These are phyloP conservation scores for Eospalax fontanierii DNA, from an alignment of 2,797 vertebrate species.

Conservation along the genomic window DNA sequence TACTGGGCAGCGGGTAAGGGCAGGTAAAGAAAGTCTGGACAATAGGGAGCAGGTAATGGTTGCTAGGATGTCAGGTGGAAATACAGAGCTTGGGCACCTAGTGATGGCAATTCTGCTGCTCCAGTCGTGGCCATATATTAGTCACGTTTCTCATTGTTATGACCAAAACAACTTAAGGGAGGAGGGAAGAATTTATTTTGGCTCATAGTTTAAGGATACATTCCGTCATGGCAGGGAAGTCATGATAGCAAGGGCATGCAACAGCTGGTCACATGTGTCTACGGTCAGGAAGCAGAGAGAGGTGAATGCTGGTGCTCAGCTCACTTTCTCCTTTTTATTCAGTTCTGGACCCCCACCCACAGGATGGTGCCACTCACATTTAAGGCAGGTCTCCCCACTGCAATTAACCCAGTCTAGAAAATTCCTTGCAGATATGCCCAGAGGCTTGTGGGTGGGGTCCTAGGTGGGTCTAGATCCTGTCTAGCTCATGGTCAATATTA, in stretches of 20 bases:
- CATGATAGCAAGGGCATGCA: too few relatives aligned
- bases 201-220: background rate
- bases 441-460: background rate
- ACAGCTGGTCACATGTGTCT: background rate
- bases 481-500: too few relatives aligned
- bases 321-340: background rate
- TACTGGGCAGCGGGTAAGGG: background rate
- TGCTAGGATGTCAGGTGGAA: background rate
- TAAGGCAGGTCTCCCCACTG: background rate
- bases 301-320: too few relatives aligned
- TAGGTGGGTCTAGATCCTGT: background rate
- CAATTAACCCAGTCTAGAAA: background rate
- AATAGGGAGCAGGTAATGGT: background rate
- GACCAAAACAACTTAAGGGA: background rate
- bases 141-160: background rate
- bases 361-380: background rate
- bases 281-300: background rate
- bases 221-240: background rate
- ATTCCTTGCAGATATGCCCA: background rate
- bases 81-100: background rate
- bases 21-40: background rate
- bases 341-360: background rate
- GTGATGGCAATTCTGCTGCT: rapidly evolving
- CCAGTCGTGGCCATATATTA: background rate
- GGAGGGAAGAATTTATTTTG: background rate